phyloP scores from a whole-genome alignment of 2,113 vertebrate species.

The Galeopterus variegatus region DNA sequence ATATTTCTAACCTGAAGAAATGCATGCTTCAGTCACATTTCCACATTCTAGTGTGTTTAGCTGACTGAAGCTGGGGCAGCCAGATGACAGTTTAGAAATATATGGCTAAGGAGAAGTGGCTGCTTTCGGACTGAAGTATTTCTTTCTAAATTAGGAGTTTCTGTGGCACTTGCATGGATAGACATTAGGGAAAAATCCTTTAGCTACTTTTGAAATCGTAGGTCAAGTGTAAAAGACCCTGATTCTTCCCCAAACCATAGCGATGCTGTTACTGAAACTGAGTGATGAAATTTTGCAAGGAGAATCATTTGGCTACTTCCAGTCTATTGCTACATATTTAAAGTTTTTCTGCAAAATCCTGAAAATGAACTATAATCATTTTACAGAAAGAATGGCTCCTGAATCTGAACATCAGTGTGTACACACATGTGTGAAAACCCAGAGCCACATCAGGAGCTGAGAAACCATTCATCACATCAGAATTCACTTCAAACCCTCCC shows the following conservation, averaged over 20 bases:
- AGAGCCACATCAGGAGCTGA: neutral
- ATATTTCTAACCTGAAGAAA: slow-evolving; percentile 25
- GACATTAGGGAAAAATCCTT: neutral
- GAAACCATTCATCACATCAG: neutral
- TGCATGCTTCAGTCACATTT: neutral
- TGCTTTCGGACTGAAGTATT: neutral
- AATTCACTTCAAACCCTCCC: neutral
- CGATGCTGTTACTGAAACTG: neutral
- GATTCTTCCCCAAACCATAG: neutral
- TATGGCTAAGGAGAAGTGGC: neutral
- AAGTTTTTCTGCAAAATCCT: neutral
- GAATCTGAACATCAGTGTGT: neutral
- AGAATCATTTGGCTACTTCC: slow-evolving; percentile 54
- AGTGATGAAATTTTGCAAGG: slow-evolving; percentile 15
- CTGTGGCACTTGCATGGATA: neutral
- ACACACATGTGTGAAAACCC: neutral
- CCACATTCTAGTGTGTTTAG: neutral
- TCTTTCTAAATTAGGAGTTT: neutral
- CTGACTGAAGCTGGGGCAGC: neutral
- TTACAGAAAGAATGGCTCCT: neutral
- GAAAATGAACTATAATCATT: neutral
- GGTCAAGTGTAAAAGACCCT: neutral
- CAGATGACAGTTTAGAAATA: neutral
- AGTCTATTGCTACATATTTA: slow-evolving; percentile 1
- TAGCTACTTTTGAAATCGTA: slow-evolving; percentile 37